Evolutionary conservation across 2,113 vertebrate genomes (phyloP).

Genomic region (Chamaetylas fuelleborni): DNA sequence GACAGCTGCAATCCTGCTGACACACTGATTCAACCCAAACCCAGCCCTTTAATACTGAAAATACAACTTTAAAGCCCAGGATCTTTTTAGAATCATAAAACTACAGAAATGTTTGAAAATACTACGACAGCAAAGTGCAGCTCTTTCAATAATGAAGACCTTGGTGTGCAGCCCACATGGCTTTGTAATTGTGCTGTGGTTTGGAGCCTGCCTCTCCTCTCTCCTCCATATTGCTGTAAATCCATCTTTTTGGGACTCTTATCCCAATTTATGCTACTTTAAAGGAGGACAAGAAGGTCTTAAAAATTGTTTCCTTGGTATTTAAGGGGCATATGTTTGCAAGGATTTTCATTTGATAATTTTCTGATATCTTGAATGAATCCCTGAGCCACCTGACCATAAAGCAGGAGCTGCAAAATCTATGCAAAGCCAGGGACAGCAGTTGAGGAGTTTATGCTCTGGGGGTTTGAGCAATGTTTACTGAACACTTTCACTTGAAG

Average conservation of each 20-base stretch:
- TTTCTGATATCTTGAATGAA: constrained; percentile 23
- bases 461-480: constrained; percentile 36
- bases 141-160: not conserved
- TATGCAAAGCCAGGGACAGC: constrained; percentile 19
- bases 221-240: not conserved
- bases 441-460: constrained; percentile 28
- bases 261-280: not conserved
- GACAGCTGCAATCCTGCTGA: not conserved
- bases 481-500: constrained; percentile 29
- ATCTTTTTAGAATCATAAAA: not conserved
- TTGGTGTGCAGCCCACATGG: not conserved
- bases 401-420: constrained; percentile 21
- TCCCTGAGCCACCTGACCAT: not conserved
- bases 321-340: not conserved
- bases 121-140: not conserved
- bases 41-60: not conserved
- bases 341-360: constrained; percentile 19
- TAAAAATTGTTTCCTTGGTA: not conserved
- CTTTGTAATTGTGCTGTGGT: not conserved
- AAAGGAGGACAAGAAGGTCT: not conserved
- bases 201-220: not conserved
- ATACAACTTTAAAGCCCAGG: not conserved
- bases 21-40: not conserved
- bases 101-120: not conserved
- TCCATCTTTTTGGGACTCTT: not conserved